A percentile compares a stretch with the other conserved stretches of the same genome.
These are phyloP conservation scores for Lagenorhynchus albirostris DNA, from an alignment of 2,113 vertebrate genomes.

Conservation along the genomic window DNA sequence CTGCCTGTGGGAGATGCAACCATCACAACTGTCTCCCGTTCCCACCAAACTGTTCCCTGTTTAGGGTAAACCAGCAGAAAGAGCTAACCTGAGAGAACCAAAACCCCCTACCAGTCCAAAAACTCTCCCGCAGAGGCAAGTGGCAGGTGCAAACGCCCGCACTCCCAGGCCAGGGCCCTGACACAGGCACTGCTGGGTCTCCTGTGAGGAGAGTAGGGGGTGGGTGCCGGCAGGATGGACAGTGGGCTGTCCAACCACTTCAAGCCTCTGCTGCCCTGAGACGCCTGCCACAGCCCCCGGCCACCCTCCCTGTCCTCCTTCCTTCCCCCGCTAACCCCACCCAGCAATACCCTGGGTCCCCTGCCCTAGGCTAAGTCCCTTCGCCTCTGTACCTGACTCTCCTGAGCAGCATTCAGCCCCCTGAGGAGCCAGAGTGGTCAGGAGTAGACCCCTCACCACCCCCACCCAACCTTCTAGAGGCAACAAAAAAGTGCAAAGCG, in stretches of 20 bases:
- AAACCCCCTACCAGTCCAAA: not conserved
- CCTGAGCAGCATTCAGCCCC: not conserved
- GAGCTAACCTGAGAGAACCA: not conserved
- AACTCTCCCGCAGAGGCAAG: not conserved
- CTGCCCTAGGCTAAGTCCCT: not conserved
- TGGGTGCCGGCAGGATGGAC: not conserved
- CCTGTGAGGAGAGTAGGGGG: fast-evolving
- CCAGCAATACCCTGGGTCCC: not conserved
- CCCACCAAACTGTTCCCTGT: not conserved
- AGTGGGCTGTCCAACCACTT: not conserved
- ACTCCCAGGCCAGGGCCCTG: not conserved
- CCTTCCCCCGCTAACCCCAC: not conserved
- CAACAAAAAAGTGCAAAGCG: not conserved
- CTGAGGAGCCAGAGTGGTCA: not conserved
- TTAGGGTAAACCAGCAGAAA: not conserved
- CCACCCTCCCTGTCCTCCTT: no score
- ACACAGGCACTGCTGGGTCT: not conserved
- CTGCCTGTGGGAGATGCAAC: not conserved
- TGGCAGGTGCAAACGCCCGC: not conserved
- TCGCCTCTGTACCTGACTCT: not conserved
- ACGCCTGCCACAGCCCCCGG: not conserved
- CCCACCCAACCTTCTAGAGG: not conserved
- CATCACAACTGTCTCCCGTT: not conserved
- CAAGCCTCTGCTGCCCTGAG: not conserved
- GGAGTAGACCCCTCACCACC: not conserved